These are phyloP conservation scores for Phania funesta DNA, from an alignment of 2,888 invertebrate species.

Conservation along the genomic window DNA sequence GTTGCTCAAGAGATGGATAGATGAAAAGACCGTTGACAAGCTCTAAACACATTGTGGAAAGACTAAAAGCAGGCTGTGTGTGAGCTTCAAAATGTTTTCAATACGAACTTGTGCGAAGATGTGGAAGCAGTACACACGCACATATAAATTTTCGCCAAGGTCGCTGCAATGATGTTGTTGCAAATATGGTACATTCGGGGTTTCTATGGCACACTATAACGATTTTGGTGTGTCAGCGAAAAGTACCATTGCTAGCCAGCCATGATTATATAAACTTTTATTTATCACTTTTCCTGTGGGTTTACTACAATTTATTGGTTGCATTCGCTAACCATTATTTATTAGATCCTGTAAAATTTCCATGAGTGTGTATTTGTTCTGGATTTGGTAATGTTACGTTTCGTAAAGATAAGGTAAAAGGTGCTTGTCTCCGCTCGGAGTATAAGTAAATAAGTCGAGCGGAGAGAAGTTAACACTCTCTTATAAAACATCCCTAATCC, in stretches of 20 bases:
- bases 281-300: background rate
- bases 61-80: constrained; percentile 24
- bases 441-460: too few species aligned
- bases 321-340: constrained; percentile 22
- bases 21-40: constrained; percentile 60
- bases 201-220: background rate
- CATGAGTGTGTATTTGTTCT: constrained; percentile 19
- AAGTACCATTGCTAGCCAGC: background rate
- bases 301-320: constrained; percentile 32
- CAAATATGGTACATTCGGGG: background rate
- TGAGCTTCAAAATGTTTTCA: constrained; percentile 26
- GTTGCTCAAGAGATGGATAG: constrained; percentile 35
- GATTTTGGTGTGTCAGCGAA: constrained; percentile 6
- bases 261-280: constrained; percentile 2
- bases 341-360: constrained; percentile 19
- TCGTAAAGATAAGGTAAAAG: too few species aligned
- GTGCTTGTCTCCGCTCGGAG: too few species aligned
- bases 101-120: constrained; percentile 36
- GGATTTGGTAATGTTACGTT: background rate
- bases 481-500: too few species aligned
- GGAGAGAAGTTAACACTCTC: too few species aligned
- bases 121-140: background rate
- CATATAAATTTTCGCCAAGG: background rate
- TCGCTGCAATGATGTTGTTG: background rate
- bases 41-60: constrained; percentile 62